phyloP scores from a whole-genome alignment of 1,140 invertebrate species.

The Streblospio benedicti region DNA sequence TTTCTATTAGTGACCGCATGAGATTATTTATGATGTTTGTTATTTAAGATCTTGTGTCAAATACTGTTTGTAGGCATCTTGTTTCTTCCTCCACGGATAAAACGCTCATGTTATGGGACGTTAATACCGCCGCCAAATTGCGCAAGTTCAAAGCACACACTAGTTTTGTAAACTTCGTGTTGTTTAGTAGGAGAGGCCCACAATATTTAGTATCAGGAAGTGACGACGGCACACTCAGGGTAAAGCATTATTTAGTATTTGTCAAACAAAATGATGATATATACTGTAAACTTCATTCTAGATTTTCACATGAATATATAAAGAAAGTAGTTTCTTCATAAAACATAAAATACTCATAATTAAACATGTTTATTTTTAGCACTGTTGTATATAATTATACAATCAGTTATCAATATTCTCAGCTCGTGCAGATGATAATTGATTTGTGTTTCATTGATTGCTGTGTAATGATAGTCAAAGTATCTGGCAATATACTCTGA shows the following conservation, averaged over 20 bases:
- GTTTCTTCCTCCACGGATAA: constrained; percentile 90
- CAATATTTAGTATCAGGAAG: constrained; percentile 83
- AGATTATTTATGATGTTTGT: constrained; percentile 6
- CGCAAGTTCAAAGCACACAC: constrained; percentile 87
- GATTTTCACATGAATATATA: no score
- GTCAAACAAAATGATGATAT: background rate
- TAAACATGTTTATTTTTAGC: no score
- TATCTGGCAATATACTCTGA: no score
- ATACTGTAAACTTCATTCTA: no score
- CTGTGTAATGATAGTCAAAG: no score
- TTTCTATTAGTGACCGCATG: no score
- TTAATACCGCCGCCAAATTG: constrained; percentile 72
- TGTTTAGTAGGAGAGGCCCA: constrained; percentile 71
- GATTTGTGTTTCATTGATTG: no score
- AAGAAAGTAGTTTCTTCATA: no score
- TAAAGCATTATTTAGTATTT: constrained; percentile 49
- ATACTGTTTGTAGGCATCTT: constrained; percentile 54
- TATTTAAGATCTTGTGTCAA: background rate
- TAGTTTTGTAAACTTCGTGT: constrained; percentile 63
- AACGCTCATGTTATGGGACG: constrained; percentile 91
- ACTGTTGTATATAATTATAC: no score
- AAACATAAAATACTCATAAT: no score
- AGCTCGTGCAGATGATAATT: no score
- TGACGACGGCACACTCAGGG: constrained; percentile 86
- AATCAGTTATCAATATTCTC: no score